A percentile compares a stretch with the other conserved stretches of the same genome.
Conservation (phyloP, 2,888 invertebrate genomes). For the Fabriciana adippe region DNA sequence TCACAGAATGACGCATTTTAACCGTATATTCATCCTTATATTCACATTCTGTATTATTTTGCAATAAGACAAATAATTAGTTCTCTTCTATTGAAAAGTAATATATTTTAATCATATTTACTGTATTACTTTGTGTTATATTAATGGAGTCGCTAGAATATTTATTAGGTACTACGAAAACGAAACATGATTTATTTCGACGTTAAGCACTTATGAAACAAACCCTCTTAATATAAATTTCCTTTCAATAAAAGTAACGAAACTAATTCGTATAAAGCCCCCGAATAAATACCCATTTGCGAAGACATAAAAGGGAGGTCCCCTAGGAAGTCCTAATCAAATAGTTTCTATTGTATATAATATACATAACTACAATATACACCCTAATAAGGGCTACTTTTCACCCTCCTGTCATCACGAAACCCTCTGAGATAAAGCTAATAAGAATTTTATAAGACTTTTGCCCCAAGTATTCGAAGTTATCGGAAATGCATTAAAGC, state of each 20-base stretch:
- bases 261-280: conserved; percentile 54
- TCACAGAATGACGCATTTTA: not conserved
- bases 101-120: not conserved
- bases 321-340: conserved; percentile 67
- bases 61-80: too few relatives aligned
- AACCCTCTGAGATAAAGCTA: conserved; percentile 61
- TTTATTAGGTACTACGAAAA: conserved; percentile 6
- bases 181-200: conserved; percentile 22
- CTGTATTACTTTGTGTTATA: not conserved
- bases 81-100: too few relatives aligned
- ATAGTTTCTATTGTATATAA: conserved; percentile 71
- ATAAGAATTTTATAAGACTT: conserved; percentile 73
- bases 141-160: conserved; percentile 1
- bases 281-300: conserved; percentile 64
- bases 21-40: not conserved
- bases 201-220: conserved; percentile 14
- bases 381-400: conserved; percentile 41
- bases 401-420: conserved; percentile 58
- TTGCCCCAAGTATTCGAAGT: conserved; percentile 1
- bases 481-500: not conserved
- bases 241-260: conserved; percentile 35
- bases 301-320: conserved; percentile 63
- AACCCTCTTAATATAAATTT: conserved; percentile 24
- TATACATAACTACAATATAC: conserved; percentile 53
- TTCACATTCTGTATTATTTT: too few relatives aligned